Percentiles rank a stretch among this genome's conserved stretches.
phyloP scores from a whole-genome alignment of 2,113 vertebrate species.

The Clarias magur region DNA sequence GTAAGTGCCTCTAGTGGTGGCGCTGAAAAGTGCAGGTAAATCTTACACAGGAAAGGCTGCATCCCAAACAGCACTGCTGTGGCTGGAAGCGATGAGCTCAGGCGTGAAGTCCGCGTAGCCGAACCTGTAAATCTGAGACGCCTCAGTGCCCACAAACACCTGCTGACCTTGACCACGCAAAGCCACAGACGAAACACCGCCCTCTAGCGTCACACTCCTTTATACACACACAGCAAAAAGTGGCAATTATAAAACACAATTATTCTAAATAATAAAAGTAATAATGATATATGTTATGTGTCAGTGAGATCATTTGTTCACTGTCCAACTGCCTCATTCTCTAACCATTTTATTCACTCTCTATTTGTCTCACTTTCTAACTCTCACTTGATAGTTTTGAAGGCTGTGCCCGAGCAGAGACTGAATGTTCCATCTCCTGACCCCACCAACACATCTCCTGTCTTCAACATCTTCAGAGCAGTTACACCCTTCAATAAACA shows the following conservation, averaged over 20 bases:
- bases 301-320: neutral
- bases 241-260: neutral
- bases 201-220: slow-evolving; percentile 80
- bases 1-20: slow-evolving; percentile 56
- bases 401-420: slow-evolving; percentile 78
- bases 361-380: neutral
- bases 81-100: slow-evolving; percentile 78
- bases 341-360: neutral
- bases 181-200: slow-evolving; percentile 80
- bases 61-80: slow-evolving; percentile 75
- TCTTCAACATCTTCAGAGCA: slow-evolving; percentile 74
- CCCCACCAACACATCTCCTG: slow-evolving; percentile 79
- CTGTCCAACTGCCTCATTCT: neutral
- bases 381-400: slow-evolving; percentile 82
- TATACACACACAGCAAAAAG: neutral
- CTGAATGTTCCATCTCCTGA: slow-evolving; percentile 80
- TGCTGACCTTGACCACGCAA: slow-evolving; percentile 77
- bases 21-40: neutral
- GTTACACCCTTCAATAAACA: slow-evolving; percentile 76
- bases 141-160: slow-evolving; percentile 80
- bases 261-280: neutral
- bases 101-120: slow-evolving; percentile 76
- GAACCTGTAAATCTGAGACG: slow-evolving; percentile 78
- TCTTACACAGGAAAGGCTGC: slow-evolving; percentile 81
- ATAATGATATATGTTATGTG: too few species aligned